Percentiles rank a stretch among this genome's conserved stretches.
Evolutionary conservation across 2,888 invertebrate species (phyloP).

Genomic region (Lasioglossum morio): DNA sequence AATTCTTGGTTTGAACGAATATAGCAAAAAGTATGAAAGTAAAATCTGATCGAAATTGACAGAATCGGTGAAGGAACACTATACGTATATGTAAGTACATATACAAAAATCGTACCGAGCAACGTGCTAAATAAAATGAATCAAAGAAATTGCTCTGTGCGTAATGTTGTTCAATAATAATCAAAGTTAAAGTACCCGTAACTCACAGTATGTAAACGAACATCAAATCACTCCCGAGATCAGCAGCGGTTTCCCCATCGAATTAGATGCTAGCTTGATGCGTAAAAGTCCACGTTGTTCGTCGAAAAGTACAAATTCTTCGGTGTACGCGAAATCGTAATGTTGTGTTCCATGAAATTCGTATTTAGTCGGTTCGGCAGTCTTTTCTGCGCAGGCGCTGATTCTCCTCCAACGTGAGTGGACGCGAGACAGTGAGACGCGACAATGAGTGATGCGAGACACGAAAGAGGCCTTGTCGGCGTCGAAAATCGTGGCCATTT

Average conservation of each 20-base stretch:
- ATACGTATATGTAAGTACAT: too few species aligned
- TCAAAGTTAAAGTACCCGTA: neutral
- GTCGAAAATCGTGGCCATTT: neutral
- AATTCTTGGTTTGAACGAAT: neutral
- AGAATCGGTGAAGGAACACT: conserved; percentile 14
- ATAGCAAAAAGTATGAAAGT: neutral
- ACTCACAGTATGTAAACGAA: too few species aligned
- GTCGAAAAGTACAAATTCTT: conserved; percentile 46
- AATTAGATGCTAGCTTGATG: neutral
- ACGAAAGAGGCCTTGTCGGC: neutral
- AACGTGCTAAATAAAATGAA: neutral
- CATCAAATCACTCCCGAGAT: neutral
- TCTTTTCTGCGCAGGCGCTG: conserved; percentile 31
- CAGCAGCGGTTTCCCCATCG: neutral
- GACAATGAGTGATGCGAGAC: neutral
- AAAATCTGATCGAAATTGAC: neutral
- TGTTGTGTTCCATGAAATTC: conserved; percentile 29
- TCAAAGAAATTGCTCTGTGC: conserved; percentile 15
- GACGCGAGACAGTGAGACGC: neutral
- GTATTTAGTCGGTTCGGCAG: conserved; percentile 24
- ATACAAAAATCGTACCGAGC: neutral
- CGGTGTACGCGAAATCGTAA: conserved; percentile 6
- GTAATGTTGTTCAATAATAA: neutral
- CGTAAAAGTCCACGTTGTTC: conserved; percentile 31
- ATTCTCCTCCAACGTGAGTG: neutral